Evolutionary conservation across 2,888 invertebrate species (phyloP), one percentile per base, ranked within the genome.

Genomic region (Nineta flava): DNA sequence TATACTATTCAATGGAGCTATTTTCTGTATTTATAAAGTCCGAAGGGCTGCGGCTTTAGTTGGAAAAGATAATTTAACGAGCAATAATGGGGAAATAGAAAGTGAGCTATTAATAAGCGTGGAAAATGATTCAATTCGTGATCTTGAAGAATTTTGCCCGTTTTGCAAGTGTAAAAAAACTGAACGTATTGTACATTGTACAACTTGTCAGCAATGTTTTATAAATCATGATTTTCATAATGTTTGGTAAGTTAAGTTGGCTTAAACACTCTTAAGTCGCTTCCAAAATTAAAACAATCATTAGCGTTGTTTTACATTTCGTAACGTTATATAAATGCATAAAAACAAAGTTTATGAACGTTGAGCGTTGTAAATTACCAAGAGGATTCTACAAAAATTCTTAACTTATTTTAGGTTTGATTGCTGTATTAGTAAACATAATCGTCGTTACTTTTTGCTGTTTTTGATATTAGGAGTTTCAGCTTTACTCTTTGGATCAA

Each of bases 341-440:
- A 6, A n/a, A 13, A 13, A n/a, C 38, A 12, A 35, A n/a, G 38
- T 35, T 35, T 35, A n/a, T 3, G n/a, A n/a, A n/a, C n/a, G n/a
- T n/a, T n/a, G n/a, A n/a, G n/a, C n/a, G n/a, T n/a, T 38, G 4
- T 38, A 38, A 4, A 38, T n/a, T 38, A n/a, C 12, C 38, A 6
- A n/a, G n/a, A n/a, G n/a, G n/a, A n/a, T 38, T n/a, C 4, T 38
- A 38, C 13, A 42, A 47, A 13, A n/a, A n/a, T n/a, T n/a, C n/a
- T 15, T 48, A 54, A 31, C n/a, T n/a, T n/a, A 53, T 67, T 75
- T 52, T 63, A 84, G 84, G 83, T 73, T 88, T 66, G 81, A 87
- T 60, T 87, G 86, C 61, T 93, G 93, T 65, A 77, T 93, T 54
- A 83, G 90, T 10, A 75, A 78, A 55, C 77, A 77, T 52, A 93